These are phyloP conservation scores for Nomada flava DNA, from an alignment of 2,888 invertebrate genomes.

Conservation along the genomic window DNA sequence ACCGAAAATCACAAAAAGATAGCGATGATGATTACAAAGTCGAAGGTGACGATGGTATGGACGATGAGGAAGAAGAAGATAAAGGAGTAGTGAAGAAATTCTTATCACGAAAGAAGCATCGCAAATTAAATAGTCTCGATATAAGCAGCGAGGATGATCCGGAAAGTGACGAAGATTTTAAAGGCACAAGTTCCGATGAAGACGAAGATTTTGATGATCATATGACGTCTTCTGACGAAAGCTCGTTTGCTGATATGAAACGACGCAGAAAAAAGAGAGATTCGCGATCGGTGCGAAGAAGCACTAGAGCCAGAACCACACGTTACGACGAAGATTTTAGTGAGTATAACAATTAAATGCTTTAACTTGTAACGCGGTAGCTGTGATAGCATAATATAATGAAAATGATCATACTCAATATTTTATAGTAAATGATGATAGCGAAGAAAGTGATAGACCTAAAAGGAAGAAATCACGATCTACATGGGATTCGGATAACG, in stretches of 20 bases:
- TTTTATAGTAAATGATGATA: conserved; percentile 85
- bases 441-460: conserved; percentile 86
- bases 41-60: conserved; percentile 77
- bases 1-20: conserved; percentile 77
- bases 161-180: conserved; percentile 95
- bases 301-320: conserved; percentile 85
- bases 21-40: conserved; percentile 82
- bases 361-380: background rate
- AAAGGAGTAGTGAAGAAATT: conserved; percentile 78
- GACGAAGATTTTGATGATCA: conserved; percentile 87
- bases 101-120: conserved; percentile 86
- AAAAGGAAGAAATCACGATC: conserved; percentile 86
- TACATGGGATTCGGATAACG: conserved; percentile 87
- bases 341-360: conserved; percentile 77
- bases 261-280: conserved; percentile 85
- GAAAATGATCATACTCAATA: background rate
- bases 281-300: conserved; percentile 85
- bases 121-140: conserved; percentile 92
- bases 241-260: conserved; percentile 84
- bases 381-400: background rate
- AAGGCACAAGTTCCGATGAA: conserved; percentile 89
- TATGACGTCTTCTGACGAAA: conserved; percentile 86
- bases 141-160: conserved; percentile 93
- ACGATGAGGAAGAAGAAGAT: conserved; percentile 81
- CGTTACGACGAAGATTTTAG: conserved; percentile 86